Evolutionary conservation across 2,113 vertebrate genomes (phyloP), one percentile per base, ranked within the genome.

Genomic region (Anseranas semipalmata): DNA sequence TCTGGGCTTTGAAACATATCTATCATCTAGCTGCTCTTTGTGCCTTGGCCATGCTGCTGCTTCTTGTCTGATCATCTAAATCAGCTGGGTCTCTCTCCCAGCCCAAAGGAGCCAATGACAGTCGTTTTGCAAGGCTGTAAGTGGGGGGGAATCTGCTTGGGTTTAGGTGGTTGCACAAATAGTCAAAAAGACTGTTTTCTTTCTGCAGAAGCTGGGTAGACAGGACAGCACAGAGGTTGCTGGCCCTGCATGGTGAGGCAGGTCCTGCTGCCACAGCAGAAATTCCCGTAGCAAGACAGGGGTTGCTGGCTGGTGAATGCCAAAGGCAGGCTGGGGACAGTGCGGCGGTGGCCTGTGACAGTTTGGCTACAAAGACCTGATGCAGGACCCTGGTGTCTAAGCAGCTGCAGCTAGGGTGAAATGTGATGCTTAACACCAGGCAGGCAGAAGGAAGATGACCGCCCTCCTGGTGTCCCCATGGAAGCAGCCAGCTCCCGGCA

Each of bases 301-400:
- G 41, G 21, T 10, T 71, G 24, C 62, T 71, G 50, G 5, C 2
- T 85, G 56, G 15, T 41, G 58, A 82, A n/a, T 12, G 25, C 14
- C 19, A 19, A 56, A 46, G 60, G 41, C 53, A 28, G n/a, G 20
- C 3, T 30, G 33, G 83, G 41, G 43, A 75, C 15, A 9, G 19
- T 7, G 3, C 3, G 24, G 3, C 3, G 24, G 33, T 66, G 46
- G 46, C 62, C 58, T 65, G 71, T 16, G 21, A 43, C 25, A 43
- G 35, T 45, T 63, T n/a, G 75, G 28, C 15, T 28, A 37, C n/a
- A 41, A 45, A 75, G 14, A 62, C 19, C 19, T 65, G 66, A 46
- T 35, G 15, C 3, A 14, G 5, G 30, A 2, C 3, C 11, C 28
- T 1, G 0, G 4, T 3, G 1, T 10, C 75, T 20, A 13, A 16